These are phyloP conservation scores for Drosophila suzukii DNA, from an alignment of 1,140 invertebrate genomes.

Conservation along the genomic window DNA sequence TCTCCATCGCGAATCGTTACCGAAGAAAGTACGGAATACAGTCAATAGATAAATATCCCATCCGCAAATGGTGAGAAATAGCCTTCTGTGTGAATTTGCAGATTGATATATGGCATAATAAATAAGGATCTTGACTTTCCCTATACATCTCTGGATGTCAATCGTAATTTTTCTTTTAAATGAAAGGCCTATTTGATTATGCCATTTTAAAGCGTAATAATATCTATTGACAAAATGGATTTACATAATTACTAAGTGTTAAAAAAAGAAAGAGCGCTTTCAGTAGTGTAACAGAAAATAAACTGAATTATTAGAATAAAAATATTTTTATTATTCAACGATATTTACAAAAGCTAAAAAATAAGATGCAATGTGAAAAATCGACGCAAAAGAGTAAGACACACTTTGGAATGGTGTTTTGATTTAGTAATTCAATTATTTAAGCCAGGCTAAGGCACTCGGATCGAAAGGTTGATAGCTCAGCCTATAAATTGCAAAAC, in stretches of 20 bases:
- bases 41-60: slow-evolving; percentile 44
- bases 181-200: too few species aligned
- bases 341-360: not conserved
- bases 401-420: not conserved
- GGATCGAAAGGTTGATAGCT: not conserved
- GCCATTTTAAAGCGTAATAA: too few species aligned
- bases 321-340: not conserved
- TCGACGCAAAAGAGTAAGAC: not conserved
- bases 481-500: not conserved
- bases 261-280: too few species aligned
- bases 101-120: slow-evolving; percentile 45
- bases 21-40: slow-evolving; percentile 29
- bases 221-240: too few species aligned
- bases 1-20: not conserved
- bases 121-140: slow-evolving; percentile 7
- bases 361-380: not conserved
- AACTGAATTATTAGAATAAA: not conserved
- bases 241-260: too few species aligned
- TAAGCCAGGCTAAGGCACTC: not conserved
- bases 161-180: not conserved
- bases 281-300: not conserved
- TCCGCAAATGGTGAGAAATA: slow-evolving; percentile 35
- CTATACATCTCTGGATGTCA: not conserved
- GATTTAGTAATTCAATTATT: not conserved
- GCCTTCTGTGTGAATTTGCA: slow-evolving; percentile 22